Evolutionary conservation across 2,113 vertebrate species (phyloP), one percentile per base, ranked within the genome.

Genomic region (Leptobrachium leishanense): DNA sequence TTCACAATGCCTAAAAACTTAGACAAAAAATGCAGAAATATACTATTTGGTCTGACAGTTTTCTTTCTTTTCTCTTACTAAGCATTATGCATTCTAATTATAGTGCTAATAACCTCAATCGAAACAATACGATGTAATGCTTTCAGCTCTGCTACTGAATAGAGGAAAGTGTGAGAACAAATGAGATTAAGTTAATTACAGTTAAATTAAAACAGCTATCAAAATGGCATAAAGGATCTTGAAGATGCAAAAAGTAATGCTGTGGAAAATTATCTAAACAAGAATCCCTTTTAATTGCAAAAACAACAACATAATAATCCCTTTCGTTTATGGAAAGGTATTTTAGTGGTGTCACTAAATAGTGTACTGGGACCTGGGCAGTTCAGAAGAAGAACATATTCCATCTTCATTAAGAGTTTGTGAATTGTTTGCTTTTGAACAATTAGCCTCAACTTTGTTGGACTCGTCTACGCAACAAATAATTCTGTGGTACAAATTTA

Each of bases 141-240:
- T 86, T 77, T 84, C 10, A 0, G 8, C 81, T 78, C 79, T 15
- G 39, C 70, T 13, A 67, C n/a, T 0, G 1, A 82, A 77, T 76
- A 81, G 75, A 75, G 81, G 5, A 20, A 64, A 71, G 43, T 68
- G 67, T 42, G 78, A 68, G 71, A 81, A 84, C 10, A 82, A 82
- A 85, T 72, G 62, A 84, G 72, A 41, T 83, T 84, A 20, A 75
- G 15, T 81, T 86, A 85, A 87, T 84, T 83, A 83, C 76, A 85
- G 42, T 62, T 77, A 81, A 69, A 83, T 83, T 84, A 81, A 81
- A 85, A 83, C 65, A 85, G 83, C 31, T 50, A 84, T 80, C 82
- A 84, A 86, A 2, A 2, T 81, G 84, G 44, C 65, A 7, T 82
- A 79, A 72, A 20, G 75, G 79, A 63, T 15, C 76, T 55, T 80